Percentiles rank a stretch among this genome's conserved stretches.
phyloP scores from a whole-genome alignment of 1,140 invertebrate genomes.

The Cryptotermes secundus region DNA sequence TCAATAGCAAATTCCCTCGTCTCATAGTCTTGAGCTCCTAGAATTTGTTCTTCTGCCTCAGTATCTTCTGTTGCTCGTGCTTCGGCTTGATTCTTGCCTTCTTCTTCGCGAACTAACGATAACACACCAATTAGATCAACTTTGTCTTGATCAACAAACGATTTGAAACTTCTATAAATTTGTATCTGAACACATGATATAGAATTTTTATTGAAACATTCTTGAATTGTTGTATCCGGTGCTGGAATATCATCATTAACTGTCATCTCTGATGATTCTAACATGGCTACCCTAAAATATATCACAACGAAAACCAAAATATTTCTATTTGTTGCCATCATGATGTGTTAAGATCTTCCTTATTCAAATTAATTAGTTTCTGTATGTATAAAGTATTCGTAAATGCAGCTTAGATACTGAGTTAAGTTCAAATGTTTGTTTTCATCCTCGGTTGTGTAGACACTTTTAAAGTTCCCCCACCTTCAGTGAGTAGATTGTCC shows the following conservation, averaged over 20 bases:
- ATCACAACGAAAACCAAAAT: background rate
- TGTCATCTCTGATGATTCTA: background rate
- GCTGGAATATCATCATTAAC: background rate
- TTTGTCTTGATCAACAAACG: slow-evolving; percentile 61
- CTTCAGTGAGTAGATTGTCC: background rate
- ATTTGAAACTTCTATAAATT: slow-evolving; percentile 58
- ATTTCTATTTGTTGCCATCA: background rate
- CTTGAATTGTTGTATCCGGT: slow-evolving; percentile 36
- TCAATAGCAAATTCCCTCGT: slow-evolving; percentile 60
- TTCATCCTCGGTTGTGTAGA: background rate
- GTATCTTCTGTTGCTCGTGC: slow-evolving; percentile 42
- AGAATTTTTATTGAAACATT: slow-evolving; percentile 63
- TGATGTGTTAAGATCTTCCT: background rate
- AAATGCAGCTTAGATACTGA: background rate
- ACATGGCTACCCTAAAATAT: background rate
- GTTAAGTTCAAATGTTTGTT: background rate
- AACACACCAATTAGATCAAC: slow-evolving; percentile 59
- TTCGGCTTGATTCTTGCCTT: slow-evolving; percentile 26
- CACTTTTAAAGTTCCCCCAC: background rate
- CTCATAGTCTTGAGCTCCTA: slow-evolving; percentile 51
- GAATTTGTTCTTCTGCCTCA: slow-evolving; percentile 48
- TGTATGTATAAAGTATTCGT: no score
- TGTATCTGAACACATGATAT: slow-evolving; percentile 65
- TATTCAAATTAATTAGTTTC: no score
- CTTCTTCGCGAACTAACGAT: slow-evolving; percentile 52